These are phyloP conservation scores for Volucella inanis DNA, from an alignment of 2,888 invertebrate species.

Conservation along the genomic window DNA sequence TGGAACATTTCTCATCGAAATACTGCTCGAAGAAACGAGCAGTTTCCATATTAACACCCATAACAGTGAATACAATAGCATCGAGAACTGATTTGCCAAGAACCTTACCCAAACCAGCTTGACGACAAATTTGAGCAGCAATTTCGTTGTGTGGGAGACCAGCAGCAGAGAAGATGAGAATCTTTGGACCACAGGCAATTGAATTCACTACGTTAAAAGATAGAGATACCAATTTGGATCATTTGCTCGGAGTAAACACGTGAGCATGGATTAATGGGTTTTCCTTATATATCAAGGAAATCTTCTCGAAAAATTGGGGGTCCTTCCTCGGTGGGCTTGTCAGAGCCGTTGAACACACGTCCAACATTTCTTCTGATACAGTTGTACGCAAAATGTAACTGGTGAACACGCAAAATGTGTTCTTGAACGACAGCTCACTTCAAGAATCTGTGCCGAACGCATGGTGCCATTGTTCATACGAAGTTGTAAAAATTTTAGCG, in stretches of 20 bases:
- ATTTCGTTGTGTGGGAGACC: conserved; percentile 99
- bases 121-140: conserved; percentile 99
- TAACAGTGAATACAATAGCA: conserved; percentile 99
- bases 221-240: conserved; percentile 99
- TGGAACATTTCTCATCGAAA: conserved; percentile 98
- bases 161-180: conserved; percentile 99
- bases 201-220: conserved; percentile 99
- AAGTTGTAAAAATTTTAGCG: conserved; percentile 98
- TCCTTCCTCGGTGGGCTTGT: conserved; percentile 99
- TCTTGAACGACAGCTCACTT: conserved; percentile 99
- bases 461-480: conserved; percentile 97
- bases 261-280: conserved; percentile 99
- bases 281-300: conserved; percentile 97
- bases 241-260: conserved; percentile 99
- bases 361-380: conserved; percentile 99
- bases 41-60: conserved; percentile 99
- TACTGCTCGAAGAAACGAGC: conserved; percentile 99
- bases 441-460: conserved; percentile 97
- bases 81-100: conserved; percentile 95
- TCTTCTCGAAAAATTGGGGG: conserved; percentile 99
- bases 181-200: conserved; percentile 99
- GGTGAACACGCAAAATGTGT: conserved; percentile 99
- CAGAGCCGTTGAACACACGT: conserved; percentile 99
- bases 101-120: conserved; percentile 97
- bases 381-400: conserved; percentile 99